Evolutionary conservation across 2,888 invertebrate genomes (phyloP).

Genomic region (Thelaira solivaga): DNA sequence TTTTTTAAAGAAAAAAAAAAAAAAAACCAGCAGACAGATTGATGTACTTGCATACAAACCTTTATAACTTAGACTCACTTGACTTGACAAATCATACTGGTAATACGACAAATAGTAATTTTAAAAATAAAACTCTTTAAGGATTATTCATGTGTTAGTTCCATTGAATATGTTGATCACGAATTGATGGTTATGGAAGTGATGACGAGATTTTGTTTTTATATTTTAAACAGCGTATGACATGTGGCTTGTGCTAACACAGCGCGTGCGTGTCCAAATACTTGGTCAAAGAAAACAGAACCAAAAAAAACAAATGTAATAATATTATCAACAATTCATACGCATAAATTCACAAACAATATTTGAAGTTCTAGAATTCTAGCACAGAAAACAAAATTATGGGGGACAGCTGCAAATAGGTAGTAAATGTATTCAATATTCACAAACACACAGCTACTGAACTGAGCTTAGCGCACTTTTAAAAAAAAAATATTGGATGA

Average conservation of each 20-base stretch:
- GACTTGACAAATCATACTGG: constrained; percentile 53
- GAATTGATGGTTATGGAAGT: constrained; percentile 41
- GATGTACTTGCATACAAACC: no score
- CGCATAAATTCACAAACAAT: constrained; percentile 50
- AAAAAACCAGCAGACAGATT: not conserved
- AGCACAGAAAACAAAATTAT: constrained; percentile 48
- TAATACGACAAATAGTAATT: constrained; percentile 49
- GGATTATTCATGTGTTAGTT: not conserved
- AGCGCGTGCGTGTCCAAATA: constrained; percentile 55
- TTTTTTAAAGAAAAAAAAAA: constrained; percentile 18
- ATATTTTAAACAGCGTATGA: constrained; percentile 38
- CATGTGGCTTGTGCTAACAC: constrained; percentile 58
- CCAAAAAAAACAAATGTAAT: not conserved
- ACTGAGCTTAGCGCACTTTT: constrained; percentile 14
- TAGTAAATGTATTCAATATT: constrained; percentile 40
- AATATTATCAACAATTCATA: constrained; percentile 39
- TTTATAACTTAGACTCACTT: constrained; percentile 14
- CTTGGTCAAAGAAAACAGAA: constrained; percentile 12
- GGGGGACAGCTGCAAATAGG: constrained; percentile 66
- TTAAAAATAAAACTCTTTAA: not conserved
- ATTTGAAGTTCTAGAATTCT: constrained; percentile 47
- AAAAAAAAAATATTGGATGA: no score
- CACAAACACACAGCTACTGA: constrained; percentile 1
- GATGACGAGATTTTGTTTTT: constrained; percentile 33
- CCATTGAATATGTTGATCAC: constrained; percentile 22